Base-by-base conservation (phyloP, 1,140 invertebrate genomes). In the Drosophila erecta region DNA sequence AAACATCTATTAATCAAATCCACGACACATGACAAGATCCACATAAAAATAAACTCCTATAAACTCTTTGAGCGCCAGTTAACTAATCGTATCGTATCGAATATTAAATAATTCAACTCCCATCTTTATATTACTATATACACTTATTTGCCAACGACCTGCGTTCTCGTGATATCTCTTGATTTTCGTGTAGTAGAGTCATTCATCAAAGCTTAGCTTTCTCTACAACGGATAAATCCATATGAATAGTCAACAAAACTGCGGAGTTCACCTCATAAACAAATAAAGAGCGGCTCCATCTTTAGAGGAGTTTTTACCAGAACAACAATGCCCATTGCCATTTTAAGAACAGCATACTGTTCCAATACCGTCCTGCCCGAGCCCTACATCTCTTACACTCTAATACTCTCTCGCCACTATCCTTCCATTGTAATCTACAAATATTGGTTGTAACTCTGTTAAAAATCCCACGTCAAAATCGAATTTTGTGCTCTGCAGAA, bases 351-450 rank as follows among this genome's bases (percentile, higher is more conserved):
- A 60, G 62, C 83, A 89, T 79, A 89, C 79, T 83, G 40, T 71
- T 80, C 64, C 60, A 89, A 69, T 64, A 83, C 71, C 76, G 74
- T 81, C 85, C 85, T 90, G 85, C 85, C 89, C 85, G 90, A 91
- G 79, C 89, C 90, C 90, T 91, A 86, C 87, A 86, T 83, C 54
- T 77, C 49, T 67, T 69, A 76, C 59, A 62, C 62, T 33, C 37
- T 54, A 7, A 53, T 65, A 76, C 50, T 75, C 62, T 79, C 33
- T 61, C 55, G 41, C 17, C 43, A 58, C 20, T 62, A 40, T 81
- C 37, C 80, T 58, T 79, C 12, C 37, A 54, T 79, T 44, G 53
- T 51, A 47, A 66, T 71, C 65, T 44, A 77, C 76, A 58, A 55
- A 71, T 78, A 78, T 70, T 72, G 59, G 54, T 80, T 61, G 71